A percentile compares a stretch with the other conserved stretches of the same genome.
Evolutionary conservation across 2,797 vertebrate species (phyloP).

Genomic region (Scleropages formosus): DNA sequence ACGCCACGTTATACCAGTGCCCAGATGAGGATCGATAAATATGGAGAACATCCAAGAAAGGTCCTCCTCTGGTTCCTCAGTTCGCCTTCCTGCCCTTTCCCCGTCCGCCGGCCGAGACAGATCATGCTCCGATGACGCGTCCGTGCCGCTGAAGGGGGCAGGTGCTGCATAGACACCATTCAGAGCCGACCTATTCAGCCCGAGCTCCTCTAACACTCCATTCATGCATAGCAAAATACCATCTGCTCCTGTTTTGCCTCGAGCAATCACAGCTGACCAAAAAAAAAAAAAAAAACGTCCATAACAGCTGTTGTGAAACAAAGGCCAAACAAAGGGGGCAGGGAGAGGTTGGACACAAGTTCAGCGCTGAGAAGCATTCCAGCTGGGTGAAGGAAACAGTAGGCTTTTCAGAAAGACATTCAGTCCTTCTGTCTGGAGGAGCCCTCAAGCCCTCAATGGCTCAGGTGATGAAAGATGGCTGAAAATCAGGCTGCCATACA

Average conservation of each 20-base stretch:
- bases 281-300: conserved; percentile 84
- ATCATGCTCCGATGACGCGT: conserved; percentile 86
- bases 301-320: conserved; percentile 99
- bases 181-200: conserved; percentile 98
- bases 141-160: conserved; percentile 85
- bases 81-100: conserved; percentile 15
- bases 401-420: conserved; percentile 70
- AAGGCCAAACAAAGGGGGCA: conserved; percentile 89
- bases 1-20: conserved; percentile 85
- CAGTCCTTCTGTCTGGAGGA: conserved; percentile 66
- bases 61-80: conserved; percentile 42
- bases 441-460: conserved; percentile 57
- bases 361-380: conserved; percentile 80
- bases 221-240: conserved; percentile 99
- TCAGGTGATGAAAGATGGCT: conserved; percentile 73
- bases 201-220: conserved; percentile 94
- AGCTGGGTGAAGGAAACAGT: conserved; percentile 72
- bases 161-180: conserved; percentile 99
- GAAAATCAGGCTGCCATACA: conserved; percentile 71
- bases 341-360: conserved; percentile 93
- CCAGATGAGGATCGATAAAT: conserved; percentile 95
- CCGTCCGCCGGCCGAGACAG: conserved; percentile 61
- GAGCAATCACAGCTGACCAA: conserved; percentile 99
- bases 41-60: conserved; percentile 80
- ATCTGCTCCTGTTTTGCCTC: conserved; percentile 99